A percentile compares a stretch with the other conserved stretches of the same genome.
Evolutionary conservation across 2,797 vertebrate genomes (phyloP).

Genomic region (Spinibarbus caldwelli): DNA sequence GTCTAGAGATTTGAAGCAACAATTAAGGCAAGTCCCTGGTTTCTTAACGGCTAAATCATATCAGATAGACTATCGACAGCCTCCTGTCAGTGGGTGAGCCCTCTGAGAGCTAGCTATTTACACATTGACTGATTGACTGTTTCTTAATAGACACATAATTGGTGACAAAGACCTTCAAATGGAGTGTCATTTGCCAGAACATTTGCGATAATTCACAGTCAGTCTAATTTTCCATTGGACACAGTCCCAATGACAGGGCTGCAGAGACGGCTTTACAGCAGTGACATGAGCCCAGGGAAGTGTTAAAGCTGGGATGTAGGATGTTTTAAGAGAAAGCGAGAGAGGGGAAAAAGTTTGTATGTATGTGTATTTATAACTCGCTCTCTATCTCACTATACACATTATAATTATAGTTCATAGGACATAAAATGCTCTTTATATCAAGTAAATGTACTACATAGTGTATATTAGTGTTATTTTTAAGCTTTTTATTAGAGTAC

Average conservation of each 20-base stretch:
- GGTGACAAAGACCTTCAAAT: constrained; percentile 98
- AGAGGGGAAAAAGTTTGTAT: background rate
- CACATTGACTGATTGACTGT: constrained; percentile 95
- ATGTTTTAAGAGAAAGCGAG: background rate
- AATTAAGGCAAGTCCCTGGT: constrained; percentile 79
- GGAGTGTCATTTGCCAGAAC: constrained; percentile 87
- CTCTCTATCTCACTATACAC: background rate
- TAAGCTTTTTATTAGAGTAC: background rate
- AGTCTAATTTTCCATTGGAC: constrained; percentile 82
- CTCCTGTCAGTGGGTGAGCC: constrained; percentile 88
- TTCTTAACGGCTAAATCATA: constrained; percentile 83
- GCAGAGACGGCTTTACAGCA: constrained; percentile 50
- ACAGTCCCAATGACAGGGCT: constrained; percentile 74
- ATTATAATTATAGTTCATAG: background rate
- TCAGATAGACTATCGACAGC: constrained; percentile 91
- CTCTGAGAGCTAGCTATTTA: constrained; percentile 89
- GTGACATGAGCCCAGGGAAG: constrained; percentile 19
- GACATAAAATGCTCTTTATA: background rate
- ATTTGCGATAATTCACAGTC: constrained; percentile 85
- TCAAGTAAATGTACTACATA: background rate
- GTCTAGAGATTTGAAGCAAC: constrained; percentile 63
- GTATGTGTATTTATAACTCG: background rate
- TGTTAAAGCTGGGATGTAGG: constrained; percentile 40
- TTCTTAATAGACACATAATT: constrained; percentile 99
- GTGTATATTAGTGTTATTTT: background rate